These are phyloP conservation scores for Malurus melanocephalus DNA, from an alignment of 2,113 vertebrate species.

Conservation along the genomic window DNA sequence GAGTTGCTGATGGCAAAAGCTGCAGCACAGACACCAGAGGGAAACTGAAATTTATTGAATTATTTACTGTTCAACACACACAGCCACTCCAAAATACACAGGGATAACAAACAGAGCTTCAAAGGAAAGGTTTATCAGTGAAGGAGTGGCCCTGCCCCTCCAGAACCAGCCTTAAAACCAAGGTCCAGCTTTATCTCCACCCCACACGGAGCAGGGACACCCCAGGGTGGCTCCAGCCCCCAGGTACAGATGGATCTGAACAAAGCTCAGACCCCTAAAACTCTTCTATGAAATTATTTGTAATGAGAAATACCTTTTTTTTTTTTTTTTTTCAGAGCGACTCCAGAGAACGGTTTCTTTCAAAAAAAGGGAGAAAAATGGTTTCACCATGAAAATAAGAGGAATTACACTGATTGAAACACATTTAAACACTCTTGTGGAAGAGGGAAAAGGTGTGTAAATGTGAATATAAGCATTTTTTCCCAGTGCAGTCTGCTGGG, in stretches of 20 bases:
- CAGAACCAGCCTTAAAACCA: background rate
- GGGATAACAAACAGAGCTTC: too few species aligned
- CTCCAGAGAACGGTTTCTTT: background rate
- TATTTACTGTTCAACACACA: too few species aligned
- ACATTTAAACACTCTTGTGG: background rate
- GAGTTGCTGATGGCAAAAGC: background rate
- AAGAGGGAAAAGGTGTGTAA: background rate
- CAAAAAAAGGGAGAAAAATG: accelerated
- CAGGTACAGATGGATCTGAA: background rate
- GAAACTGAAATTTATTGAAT: too few species aligned
- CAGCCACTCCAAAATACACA: too few species aligned
- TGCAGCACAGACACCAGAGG: background rate
- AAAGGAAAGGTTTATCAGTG: too few species aligned
- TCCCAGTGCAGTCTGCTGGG: background rate
- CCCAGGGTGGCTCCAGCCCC: background rate
- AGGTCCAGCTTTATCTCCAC: background rate
- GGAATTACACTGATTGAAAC: background rate
- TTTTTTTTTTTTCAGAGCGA: background rate
- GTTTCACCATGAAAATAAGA: background rate
- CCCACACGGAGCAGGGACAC: accelerated
- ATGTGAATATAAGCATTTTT: background rate
- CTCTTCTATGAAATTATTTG: background rate
- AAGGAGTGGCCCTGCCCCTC: background rate
- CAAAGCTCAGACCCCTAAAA: background rate
- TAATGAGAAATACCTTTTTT: background rate